phyloP scores from a whole-genome alignment of 1,140 invertebrate genomes.

The Megalonaias nervosa region DNA sequence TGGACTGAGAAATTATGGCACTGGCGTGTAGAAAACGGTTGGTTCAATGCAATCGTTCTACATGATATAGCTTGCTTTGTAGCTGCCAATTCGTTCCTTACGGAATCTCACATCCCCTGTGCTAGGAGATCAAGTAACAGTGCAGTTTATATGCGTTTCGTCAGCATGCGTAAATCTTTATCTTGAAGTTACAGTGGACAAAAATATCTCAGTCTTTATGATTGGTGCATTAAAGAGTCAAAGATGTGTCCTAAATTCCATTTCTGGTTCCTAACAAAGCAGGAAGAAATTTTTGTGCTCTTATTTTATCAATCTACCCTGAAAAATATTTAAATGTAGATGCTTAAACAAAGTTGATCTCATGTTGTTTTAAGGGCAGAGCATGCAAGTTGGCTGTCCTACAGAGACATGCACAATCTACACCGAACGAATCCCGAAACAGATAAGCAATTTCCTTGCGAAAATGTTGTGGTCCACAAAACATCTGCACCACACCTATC shows the following conservation, averaged over 20 bases:
- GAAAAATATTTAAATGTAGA: background rate
- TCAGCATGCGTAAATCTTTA: slow-evolving; percentile 9
- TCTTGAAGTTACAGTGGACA: background rate
- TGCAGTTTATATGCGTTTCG: background rate
- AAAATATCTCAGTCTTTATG: background rate
- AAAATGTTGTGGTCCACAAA: slow-evolving; percentile 9
- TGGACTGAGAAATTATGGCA: slow-evolving; percentile 25
- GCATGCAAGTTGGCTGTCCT: slow-evolving; percentile 31
- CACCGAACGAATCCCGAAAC: background rate
- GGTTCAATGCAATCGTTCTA: slow-evolving; percentile 26
- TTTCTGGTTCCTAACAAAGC: background rate
- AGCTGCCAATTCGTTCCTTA: slow-evolving; percentile 41
- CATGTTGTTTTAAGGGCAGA: slow-evolving; percentile 20
- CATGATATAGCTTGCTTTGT: slow-evolving; percentile 23
- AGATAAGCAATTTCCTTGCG: background rate
- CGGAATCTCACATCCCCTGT: slow-evolving; percentile 28
- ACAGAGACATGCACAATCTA: slow-evolving; percentile 24
- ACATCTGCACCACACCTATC: slow-evolving; percentile 33
- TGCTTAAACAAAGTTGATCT: background rate
- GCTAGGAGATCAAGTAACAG: slow-evolving; percentile 41
- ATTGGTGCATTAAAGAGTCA: background rate
- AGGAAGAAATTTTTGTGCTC: slow-evolving; percentile 4
- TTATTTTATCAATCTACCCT: background rate
- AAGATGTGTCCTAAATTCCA: slow-evolving; percentile 1
- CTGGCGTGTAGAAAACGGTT: slow-evolving; percentile 44